Conservation (phyloP, 2,888 invertebrate genomes). For the Dorcus hopei region DNA sequence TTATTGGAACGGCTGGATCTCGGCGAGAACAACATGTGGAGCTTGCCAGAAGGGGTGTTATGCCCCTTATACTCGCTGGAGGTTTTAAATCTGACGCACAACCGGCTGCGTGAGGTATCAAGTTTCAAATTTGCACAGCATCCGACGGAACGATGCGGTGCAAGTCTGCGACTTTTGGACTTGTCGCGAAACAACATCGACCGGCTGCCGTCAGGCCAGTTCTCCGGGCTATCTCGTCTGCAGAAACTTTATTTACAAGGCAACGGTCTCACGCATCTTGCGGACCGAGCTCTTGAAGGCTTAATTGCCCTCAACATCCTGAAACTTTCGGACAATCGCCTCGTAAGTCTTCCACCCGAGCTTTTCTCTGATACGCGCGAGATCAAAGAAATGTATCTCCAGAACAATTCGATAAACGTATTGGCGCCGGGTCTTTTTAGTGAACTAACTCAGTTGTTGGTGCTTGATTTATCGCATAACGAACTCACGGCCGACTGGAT, state of each 20-base stretch:
- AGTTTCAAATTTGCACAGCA: conserved; percentile 67
- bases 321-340: conserved; percentile 76
- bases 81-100: conserved; percentile 75
- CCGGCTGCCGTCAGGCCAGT: conserved; percentile 66
- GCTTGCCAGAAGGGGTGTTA: conserved; percentile 71
- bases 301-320: conserved; percentile 69
- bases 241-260: conserved; percentile 73
- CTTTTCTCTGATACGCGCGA: conserved; percentile 76
- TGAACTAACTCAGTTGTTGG: conserved; percentile 70
- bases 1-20: conserved; percentile 72
- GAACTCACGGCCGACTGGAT: conserved; percentile 81
- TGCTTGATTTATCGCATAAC: conserved; percentile 74
- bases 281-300: conserved; percentile 75
- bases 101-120: conserved; percentile 71
- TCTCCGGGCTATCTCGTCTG: conserved; percentile 68
- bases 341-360: conserved; percentile 77
- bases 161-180: conserved; percentile 68
- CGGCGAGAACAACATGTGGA: conserved; percentile 78
- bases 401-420: conserved; percentile 79
- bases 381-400: conserved; percentile 75
- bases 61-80: conserved; percentile 74
- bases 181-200: conserved; percentile 77
- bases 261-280: conserved; percentile 72
- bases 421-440: conserved; percentile 77
- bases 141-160: conserved; percentile 66